These are phyloP conservation scores for Siniperca obscura DNA, from an alignment of 2,797 vertebrate genomes.

Conservation along the genomic window DNA sequence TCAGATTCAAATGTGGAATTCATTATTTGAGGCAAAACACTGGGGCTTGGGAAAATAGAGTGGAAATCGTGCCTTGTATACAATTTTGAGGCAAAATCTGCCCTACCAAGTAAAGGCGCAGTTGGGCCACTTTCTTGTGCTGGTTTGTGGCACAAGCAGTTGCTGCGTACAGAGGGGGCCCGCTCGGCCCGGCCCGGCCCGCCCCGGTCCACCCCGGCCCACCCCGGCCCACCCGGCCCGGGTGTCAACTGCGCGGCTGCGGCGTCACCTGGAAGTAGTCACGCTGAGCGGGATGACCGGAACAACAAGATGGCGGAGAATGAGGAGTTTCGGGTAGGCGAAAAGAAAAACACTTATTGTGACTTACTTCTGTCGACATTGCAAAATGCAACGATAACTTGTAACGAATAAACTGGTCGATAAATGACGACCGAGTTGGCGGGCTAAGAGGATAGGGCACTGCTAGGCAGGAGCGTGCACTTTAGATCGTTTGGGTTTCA, in stretches of 20 bases:
- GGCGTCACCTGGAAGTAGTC: conserved; percentile 75
- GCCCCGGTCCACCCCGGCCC: too few species aligned
- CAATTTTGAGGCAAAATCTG: background rate
- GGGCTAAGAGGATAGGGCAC: rapidly evolving
- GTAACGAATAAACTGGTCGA: rapidly evolving
- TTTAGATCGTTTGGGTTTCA: background rate
- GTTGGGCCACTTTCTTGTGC: background rate
- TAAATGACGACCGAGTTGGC: rapidly evolving
- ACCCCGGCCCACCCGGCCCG: too few species aligned
- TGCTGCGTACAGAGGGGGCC: background rate
- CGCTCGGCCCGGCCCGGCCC: too few species aligned
- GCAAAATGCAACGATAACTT: background rate
- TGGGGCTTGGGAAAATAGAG: background rate
- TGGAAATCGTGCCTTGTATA: background rate
- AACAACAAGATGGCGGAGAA: conserved; percentile 92
- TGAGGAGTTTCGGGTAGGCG: conserved; percentile 90
- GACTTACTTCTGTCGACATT: background rate
- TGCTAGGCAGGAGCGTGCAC: background rate
- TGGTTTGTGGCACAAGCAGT: background rate
- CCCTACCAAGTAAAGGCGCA: background rate
- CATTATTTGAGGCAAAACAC: too few species aligned
- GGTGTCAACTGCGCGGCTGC: background rate
- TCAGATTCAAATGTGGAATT: too few species aligned
- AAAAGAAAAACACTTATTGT: conserved; percentile 66
- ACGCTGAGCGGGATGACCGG: conserved; percentile 74